Conservation (phyloP, 2,113 vertebrate genomes). For the Myiozetetes cayanensis region DNA sequence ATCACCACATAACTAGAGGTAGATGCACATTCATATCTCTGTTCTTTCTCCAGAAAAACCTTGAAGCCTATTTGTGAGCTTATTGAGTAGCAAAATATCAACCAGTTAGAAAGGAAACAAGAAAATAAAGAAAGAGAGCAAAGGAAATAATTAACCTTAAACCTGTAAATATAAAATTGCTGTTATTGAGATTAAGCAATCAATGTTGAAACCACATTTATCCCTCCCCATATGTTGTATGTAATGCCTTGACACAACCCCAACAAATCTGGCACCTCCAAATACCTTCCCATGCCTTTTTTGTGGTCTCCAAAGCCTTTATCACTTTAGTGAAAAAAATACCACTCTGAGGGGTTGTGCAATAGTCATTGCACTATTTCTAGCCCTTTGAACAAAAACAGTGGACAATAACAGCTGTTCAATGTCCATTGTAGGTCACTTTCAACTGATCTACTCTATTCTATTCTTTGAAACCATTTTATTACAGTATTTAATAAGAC, state of each 20-base stretch:
- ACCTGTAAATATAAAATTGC: not conserved
- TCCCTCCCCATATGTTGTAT: not conserved
- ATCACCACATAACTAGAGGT: accelerated
- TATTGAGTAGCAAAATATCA: not conserved
- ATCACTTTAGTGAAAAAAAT: not conserved
- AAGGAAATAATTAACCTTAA: not conserved
- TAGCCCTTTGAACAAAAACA: not conserved
- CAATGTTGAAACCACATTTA: not conserved
- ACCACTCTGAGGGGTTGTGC: not conserved
- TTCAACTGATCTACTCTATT: not conserved
- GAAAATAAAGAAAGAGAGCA: not conserved
- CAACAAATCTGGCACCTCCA: not conserved
- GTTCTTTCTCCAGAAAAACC: not conserved
- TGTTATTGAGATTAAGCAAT: not conserved
- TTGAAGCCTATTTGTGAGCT: not conserved
- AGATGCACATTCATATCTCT: not conserved
- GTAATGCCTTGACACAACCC: not conserved
- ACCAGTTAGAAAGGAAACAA: not conserved
- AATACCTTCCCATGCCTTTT: not conserved
- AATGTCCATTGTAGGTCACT: not conserved
- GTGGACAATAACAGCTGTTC: not conserved
- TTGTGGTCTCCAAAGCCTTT: not conserved
- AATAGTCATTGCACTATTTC: not conserved
- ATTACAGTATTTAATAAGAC: not conserved
- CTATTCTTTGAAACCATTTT: not conserved